Base-by-base conservation (phyloP, 2,888 invertebrate species). In the Criorhina ranunculi region DNA sequence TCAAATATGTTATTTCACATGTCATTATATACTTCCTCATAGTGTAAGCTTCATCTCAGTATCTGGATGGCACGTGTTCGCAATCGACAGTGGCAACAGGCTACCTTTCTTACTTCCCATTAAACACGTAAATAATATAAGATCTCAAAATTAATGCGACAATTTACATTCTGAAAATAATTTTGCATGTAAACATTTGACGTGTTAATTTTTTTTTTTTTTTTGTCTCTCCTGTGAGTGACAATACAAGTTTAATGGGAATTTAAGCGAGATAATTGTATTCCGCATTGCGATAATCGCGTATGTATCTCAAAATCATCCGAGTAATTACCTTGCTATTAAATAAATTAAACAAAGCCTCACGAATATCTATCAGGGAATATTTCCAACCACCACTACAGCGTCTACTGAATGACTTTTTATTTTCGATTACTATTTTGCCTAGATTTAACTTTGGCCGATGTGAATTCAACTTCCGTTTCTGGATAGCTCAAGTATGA, bases 241-340 rank as follows among this genome's bases (percentile, higher is more conserved):
- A 55, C 35, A 17, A 49, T 76, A 15, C 15, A 67, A 31, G 33
- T 24, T 76, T 51, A 76, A 76, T 66, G 40, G 4, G 33, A 59
- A 59, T 33, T 59, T 76, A 62, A 33, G 51, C 60, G 17, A 53
- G 5, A 31, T 76, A 76, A 67, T 76, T 75, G 75, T 66, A 8
- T 31, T 64, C 24, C 9, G 11, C 46, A 46, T 6, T 40, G 33
- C 42, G 59, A 67, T 76, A 49, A 67, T 59, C 59, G 17, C 15
- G 40, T 12, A 49, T 57, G 46, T 46, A 64, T 64, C 42, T 19
- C 6, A 8, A 24, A 75, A 66, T 40, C 62, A 44, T n/a, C 40
- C 8, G 33, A 17, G 12, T 29, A 66, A 66, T 51, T 66, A 53
- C 12, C 17, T 33, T 19, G 33, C 66, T n/a, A 64, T 55, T 75